phyloP scores from a whole-genome alignment of 2,888 invertebrate species.

The Branchipolynoe longqiensis region DNA sequence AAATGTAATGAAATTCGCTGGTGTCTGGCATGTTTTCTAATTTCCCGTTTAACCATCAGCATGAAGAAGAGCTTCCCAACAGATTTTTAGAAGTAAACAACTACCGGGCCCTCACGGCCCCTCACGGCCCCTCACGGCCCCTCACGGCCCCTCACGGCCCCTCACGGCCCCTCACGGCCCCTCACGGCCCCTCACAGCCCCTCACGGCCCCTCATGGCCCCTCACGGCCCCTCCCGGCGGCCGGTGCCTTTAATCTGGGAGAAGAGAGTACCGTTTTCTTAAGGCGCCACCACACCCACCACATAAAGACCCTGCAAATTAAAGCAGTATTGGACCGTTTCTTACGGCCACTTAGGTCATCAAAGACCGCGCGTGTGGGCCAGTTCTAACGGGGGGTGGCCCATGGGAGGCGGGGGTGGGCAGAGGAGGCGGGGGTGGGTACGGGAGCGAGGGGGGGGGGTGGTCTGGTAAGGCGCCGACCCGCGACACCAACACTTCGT shows the following conservation, averaged over 20 bases:
- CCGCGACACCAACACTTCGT: neutral
- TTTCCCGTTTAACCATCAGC: no score
- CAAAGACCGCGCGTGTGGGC: neutral
- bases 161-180: no score
- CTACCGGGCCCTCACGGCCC: no score
- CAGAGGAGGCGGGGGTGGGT: neutral
- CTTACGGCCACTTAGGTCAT: conserved; percentile 8
- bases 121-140: no score
- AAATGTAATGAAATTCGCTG: no score
- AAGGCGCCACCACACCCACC: neutral
- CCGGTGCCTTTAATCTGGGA: conserved; percentile 3
- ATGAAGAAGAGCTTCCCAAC: no score
- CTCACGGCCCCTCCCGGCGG: no score
- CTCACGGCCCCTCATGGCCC: no score
- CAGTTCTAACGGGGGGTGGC: neutral
- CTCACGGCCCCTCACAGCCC: no score
- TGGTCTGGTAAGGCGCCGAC: neutral
- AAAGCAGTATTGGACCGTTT: conserved; percentile 12
- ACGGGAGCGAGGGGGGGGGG: neutral
- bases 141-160: no score
- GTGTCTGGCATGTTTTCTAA: no score
- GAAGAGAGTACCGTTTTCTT: conserved; percentile 37
- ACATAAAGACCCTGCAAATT: neutral
- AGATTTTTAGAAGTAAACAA: no score
- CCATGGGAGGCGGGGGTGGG: conserved; percentile 12